Evolutionary conservation across 2,797 vertebrate genomes (phyloP), one percentile per base, ranked within the genome.

Genomic region (Esox lucius): DNA sequence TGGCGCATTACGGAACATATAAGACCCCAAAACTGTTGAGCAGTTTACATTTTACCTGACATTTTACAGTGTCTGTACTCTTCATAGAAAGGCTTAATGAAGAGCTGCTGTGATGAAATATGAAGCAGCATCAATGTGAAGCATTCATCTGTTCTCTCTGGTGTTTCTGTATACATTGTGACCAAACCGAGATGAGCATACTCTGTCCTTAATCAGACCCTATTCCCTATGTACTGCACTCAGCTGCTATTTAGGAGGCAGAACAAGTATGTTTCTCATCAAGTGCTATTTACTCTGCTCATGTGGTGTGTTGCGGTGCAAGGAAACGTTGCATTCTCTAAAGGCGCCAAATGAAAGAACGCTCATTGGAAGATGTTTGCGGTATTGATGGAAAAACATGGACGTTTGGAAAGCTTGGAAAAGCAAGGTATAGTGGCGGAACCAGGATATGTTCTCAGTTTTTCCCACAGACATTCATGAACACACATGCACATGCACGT

Each of bases 321-420:
- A 26, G 56, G 49, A 70, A 56, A 26, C 72, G 68, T 69, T 73
- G 48, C 81, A 46, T 80, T 82, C 66, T 82, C 66, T 76, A 70
- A 49, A 74, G 71, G 71, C 76, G 75, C 77, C 46, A 83, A 83
- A 80, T 26, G 56, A 84, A 83, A 77, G 79, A 70, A 68, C 70
- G 68, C n/a, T 72, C 71, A 80, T 88, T 80, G 74, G 61, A 75
- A 74, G 71, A 80, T 89, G 89, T 88, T 87, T 90, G 75, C 73
- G 70, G 67, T 70, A 74, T 70, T 83, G 81, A 80, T 4, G 0
- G 74, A 69, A 59, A 84, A 78, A 31, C 4, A 13, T 79, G 69
- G 39, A 70, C 1, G 12, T 46, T 61, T n/a, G 8, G 19, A 56
- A 56, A 56, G n/a, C 53, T 56, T 56, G 53, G 53, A 28, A 71